phyloP scores from a whole-genome alignment of 1,140 invertebrate genomes.

The Drosophila malerkotliana region DNA sequence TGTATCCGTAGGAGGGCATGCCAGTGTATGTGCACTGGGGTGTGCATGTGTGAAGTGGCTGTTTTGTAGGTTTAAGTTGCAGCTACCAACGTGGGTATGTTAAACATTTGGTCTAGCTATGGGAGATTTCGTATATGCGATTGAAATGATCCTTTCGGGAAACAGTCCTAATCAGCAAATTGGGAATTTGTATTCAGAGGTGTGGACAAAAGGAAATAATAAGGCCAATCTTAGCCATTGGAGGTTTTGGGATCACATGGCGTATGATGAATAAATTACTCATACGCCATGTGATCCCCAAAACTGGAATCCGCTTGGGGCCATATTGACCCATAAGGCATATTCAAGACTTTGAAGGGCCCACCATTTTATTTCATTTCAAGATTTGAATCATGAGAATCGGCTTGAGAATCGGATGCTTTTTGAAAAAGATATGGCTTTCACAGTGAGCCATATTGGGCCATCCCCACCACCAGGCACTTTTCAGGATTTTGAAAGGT shows the following conservation, averaged over 20 bases:
- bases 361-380: too few species aligned
- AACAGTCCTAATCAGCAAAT: slow-evolving; percentile 27
- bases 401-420: too few species aligned
- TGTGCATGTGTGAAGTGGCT: slow-evolving; percentile 36
- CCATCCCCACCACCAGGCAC: too few species aligned
- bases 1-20: slow-evolving; percentile 16
- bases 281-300: too few species aligned
- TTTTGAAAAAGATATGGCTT: too few species aligned
- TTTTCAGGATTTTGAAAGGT: too few species aligned
- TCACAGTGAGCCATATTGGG: too few species aligned
- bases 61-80: slow-evolving; percentile 51
- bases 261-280: background rate
- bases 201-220: background rate
- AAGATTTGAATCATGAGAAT: too few species aligned
- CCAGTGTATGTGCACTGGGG: slow-evolving; percentile 22
- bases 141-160: slow-evolving; percentile 32
- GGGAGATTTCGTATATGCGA: slow-evolving; percentile 35
- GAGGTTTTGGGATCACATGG: background rate
- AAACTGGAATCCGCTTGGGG: too few species aligned
- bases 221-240: background rate
- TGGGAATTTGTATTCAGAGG: slow-evolving; percentile 1
- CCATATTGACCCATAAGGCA: too few species aligned
- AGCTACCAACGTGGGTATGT: slow-evolving; percentile 44
- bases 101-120: slow-evolving; percentile 42
- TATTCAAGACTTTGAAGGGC: too few species aligned